Conservation (phyloP, 2,113 vertebrate genomes). For the Saguinus midas region DNA sequence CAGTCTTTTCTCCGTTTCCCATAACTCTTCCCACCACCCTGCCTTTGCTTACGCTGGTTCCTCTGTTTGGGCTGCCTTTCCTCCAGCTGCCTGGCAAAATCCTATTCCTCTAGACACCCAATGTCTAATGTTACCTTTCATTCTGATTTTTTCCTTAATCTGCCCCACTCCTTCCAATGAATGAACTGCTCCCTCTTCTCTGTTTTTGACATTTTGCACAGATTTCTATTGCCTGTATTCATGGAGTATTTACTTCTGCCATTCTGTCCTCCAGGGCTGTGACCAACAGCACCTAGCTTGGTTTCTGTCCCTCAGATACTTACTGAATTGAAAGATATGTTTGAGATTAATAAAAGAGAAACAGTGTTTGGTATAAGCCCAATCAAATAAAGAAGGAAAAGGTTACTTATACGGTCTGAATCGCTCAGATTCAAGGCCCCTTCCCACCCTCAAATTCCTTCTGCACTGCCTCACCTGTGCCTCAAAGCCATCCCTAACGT, state of each 20-base stretch:
- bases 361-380: background rate
- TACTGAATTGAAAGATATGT: constrained; percentile 8
- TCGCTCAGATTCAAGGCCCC: background rate
- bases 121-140: background rate
- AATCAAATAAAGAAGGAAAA: background rate
- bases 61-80: background rate
- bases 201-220: background rate
- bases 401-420: background rate
- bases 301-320: background rate
- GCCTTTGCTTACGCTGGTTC: background rate
- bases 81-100: background rate
- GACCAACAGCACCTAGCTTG: background rate
- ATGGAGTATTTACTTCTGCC: background rate
- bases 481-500: background rate
- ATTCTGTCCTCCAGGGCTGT: background rate
- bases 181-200: background rate
- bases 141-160: background rate
- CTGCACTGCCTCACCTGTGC: background rate
- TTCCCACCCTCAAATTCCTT: constrained; percentile 4
- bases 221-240: background rate
- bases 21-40: background rate
- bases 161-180: background rate
- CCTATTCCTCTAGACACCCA: background rate
- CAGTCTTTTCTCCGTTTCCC: background rate
- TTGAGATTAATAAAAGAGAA: background rate